These are phyloP conservation scores for Apogon hyalosoma DNA, from an alignment of 2,797 vertebrate genomes.

Conservation along the genomic window DNA sequence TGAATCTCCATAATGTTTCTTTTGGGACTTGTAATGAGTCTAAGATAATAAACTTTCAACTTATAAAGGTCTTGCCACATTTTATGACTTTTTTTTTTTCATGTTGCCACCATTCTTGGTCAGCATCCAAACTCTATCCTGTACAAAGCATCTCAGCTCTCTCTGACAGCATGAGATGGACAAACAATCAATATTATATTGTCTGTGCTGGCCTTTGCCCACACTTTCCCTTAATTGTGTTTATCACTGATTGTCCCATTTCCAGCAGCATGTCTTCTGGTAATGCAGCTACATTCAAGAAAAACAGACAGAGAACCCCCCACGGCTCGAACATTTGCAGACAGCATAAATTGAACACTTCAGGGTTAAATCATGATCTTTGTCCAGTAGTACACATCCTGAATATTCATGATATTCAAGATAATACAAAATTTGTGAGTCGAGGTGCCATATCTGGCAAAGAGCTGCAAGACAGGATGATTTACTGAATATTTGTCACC, in stretches of 20 bases:
- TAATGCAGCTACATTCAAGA: no score
- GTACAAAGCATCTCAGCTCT: neutral
- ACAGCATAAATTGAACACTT: constrained; percentile 33
- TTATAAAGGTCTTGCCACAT: constrained; percentile 11
- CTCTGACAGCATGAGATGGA: neutral
- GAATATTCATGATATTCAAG: constrained; percentile 40
- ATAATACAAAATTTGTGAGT: constrained; percentile 30
- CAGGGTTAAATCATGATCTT: constrained; percentile 26
- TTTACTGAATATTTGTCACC: constrained; percentile 15
- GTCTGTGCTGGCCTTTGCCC: neutral
- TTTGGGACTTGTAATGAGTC: constrained; percentile 7
- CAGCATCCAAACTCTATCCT: neutral
- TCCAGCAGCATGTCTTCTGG: constrained; percentile 24
- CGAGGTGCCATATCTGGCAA: neutral
- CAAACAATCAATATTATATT: neutral
- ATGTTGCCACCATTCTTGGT: no score
- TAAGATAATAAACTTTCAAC: neutral
- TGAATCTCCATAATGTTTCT: constrained; percentile 7
- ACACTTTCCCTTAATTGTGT: neutral
- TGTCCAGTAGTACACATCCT: constrained; percentile 6
- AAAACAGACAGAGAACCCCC: constrained; percentile 3
- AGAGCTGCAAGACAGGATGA: constrained; percentile 1
- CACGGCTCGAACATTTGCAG: neutral
- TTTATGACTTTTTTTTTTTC: neutral
- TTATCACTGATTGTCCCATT: constrained; percentile 12